These are phyloP conservation scores for Syrmaticus mikado DNA, from an alignment of 2,113 vertebrate species.

Conservation along the genomic window DNA sequence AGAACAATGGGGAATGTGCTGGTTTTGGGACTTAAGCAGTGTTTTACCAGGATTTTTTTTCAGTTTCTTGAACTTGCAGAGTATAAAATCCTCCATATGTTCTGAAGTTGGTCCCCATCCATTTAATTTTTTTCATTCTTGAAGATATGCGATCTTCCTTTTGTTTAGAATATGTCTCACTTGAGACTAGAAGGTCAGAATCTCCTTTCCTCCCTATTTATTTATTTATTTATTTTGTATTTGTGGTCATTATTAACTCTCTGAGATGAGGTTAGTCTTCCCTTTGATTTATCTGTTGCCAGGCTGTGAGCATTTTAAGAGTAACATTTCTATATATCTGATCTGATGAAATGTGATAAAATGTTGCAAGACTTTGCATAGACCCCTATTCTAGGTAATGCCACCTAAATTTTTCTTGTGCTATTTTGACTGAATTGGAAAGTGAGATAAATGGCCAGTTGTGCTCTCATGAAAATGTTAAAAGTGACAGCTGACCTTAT, in stretches of 20 bases:
- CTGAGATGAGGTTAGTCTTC: background rate
- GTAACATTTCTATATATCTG: background rate
- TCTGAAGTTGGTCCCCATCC: background rate
- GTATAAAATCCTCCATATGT: background rate
- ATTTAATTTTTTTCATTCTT: background rate
- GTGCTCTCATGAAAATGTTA: background rate
- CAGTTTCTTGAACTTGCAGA: background rate
- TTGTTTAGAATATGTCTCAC: background rate
- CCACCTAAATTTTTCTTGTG: background rate
- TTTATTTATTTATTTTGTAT: background rate
- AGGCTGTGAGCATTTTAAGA: background rate
- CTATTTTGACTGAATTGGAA: background rate
- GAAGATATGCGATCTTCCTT: background rate
- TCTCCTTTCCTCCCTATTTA: background rate
- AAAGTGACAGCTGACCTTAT: slow-evolving; percentile 8
- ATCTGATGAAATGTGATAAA: background rate
- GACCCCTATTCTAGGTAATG: background rate
- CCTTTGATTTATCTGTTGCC: background rate
- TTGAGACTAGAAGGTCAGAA: background rate
- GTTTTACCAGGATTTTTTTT: background rate
- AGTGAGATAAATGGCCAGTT: background rate
- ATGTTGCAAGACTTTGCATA: background rate
- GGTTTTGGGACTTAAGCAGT: background rate
- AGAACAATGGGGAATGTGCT: background rate
- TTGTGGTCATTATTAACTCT: background rate